phyloP scores from a whole-genome alignment of 92 coral and sea anemone species.

The Phenganax marumi region DNA sequence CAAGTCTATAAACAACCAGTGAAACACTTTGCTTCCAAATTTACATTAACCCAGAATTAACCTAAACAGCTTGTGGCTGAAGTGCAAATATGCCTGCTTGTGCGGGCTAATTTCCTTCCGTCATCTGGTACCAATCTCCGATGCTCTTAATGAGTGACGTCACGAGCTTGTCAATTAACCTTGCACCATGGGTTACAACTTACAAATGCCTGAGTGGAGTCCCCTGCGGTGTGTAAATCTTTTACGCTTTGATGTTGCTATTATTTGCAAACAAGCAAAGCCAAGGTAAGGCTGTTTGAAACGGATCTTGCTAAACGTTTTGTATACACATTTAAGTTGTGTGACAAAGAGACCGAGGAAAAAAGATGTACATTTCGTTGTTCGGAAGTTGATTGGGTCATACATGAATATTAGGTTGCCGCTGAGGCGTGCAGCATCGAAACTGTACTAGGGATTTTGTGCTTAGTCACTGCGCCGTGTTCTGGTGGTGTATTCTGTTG shows the following conservation, averaged over 20 bases:
- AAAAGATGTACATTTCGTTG: background rate
- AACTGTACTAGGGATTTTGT: background rate
- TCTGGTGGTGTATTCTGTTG: background rate
- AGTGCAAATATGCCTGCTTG: background rate
- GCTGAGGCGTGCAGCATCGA: background rate
- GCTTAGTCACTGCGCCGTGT: background rate
- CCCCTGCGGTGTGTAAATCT: slow-evolving; percentile 37
- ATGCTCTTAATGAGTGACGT: slow-evolving; percentile 28
- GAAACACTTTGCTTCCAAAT: too few relatives aligned
- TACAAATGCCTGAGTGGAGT: slow-evolving; percentile 23
- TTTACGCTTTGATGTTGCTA: slow-evolving; percentile 20
- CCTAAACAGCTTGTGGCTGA: background rate
- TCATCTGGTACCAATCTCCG: slow-evolving; percentile 40
- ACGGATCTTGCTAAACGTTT: slow-evolving; percentile 36
- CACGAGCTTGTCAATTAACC: slow-evolving; percentile 32
- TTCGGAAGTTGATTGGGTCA: background rate
- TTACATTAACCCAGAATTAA: background rate
- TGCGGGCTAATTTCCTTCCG: background rate
- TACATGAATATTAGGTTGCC: background rate
- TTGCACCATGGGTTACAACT: slow-evolving; percentile 18
- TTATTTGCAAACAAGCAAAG: slow-evolving; percentile 8
- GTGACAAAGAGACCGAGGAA: background rate
- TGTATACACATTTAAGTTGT: slow-evolving; percentile 1
- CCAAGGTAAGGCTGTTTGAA: slow-evolving; percentile 10
- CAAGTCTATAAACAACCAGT: too few relatives aligned